Percentiles rank a stretch among this genome's conserved stretches.
Evolutionary conservation across 1,140 invertebrate genomes (phyloP).

Genomic region (Mycetomoellerius zeteki): DNA sequence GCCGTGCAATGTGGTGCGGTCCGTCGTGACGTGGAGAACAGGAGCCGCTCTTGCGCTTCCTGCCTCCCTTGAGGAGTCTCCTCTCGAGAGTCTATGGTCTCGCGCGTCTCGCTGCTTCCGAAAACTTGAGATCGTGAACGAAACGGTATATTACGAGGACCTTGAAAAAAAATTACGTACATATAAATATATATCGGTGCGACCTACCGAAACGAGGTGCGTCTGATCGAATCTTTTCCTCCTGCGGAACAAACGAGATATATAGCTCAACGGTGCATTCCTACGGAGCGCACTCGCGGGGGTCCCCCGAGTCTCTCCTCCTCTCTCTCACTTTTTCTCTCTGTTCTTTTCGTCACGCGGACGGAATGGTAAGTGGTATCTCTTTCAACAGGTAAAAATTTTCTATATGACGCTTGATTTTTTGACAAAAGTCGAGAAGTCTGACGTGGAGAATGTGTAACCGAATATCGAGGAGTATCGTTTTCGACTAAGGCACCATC

Average conservation of each 20-base stretch:
- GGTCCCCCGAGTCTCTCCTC: not conserved
- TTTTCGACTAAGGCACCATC: not conserved
- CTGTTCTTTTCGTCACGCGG: not conserved
- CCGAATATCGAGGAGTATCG: not conserved
- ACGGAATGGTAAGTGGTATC: slow-evolving; percentile 35
- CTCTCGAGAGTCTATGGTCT: not conserved
- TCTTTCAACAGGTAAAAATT: slow-evolving; percentile 24
- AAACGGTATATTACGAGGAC: not conserved
- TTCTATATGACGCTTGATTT: not conserved
- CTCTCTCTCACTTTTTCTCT: not conserved
- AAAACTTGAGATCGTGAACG: not conserved
- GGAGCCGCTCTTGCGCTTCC: slow-evolving; percentile 26
- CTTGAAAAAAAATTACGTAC: not conserved
- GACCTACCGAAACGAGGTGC: not conserved
- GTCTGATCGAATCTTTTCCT: not conserved
- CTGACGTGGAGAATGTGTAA: not conserved
- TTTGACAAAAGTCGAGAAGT: not conserved
- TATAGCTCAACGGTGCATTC: slow-evolving; percentile 12
- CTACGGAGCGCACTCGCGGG: not conserved
- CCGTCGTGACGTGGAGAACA: slow-evolving; percentile 47
- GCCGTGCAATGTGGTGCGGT: slow-evolving; percentile 67
- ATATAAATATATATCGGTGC: not conserved
- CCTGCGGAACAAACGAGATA: not conserved
- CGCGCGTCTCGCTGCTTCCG: not conserved
- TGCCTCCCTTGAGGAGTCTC: not conserved